Percentiles rank a stretch among this genome's conserved stretches.
Evolutionary conservation across 2,797 vertebrate species (phyloP).

Genomic region (Coregonus sp.): DNA sequence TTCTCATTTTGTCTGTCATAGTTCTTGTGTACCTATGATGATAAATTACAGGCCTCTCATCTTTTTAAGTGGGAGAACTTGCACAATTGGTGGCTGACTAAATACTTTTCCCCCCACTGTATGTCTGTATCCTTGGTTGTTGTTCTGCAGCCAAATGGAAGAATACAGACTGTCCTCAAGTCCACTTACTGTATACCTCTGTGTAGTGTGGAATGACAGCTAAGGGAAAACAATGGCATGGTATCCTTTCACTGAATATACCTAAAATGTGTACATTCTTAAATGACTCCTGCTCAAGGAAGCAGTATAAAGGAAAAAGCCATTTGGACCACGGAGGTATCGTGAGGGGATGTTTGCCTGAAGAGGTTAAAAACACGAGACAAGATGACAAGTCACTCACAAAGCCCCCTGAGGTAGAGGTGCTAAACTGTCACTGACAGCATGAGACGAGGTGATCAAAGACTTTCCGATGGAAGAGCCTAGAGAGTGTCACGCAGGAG

Average conservation of each 20-base stretch:
- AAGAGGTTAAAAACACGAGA: background rate
- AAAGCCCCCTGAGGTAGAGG: slow-evolving; percentile 51
- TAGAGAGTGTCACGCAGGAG: slow-evolving; percentile 1
- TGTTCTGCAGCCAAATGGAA: background rate
- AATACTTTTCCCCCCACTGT: no score
- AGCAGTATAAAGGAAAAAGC: background rate
- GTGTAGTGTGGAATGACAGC: background rate
- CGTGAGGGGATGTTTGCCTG: background rate
- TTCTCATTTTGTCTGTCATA: no score
- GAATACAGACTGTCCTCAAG: background rate
- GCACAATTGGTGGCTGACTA: no score
- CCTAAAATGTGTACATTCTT: no score
- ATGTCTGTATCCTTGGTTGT: background rate
- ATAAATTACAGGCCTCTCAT: no score
- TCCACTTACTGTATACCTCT: background rate
- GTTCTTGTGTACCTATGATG: no score
- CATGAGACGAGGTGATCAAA: slow-evolving; percentile 67
- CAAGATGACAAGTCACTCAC: slow-evolving; percentile 24
- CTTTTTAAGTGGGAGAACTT: no score
- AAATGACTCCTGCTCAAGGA: no score
- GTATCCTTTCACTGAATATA: no score
- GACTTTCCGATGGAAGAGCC: slow-evolving; percentile 41
- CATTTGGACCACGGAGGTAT: background rate
- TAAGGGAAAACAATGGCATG: no score
- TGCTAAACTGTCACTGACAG: slow-evolving; percentile 70